These are phyloP conservation scores for Labeo catla DNA, from an alignment of 2,113 vertebrate species.

Conservation along the genomic window DNA sequence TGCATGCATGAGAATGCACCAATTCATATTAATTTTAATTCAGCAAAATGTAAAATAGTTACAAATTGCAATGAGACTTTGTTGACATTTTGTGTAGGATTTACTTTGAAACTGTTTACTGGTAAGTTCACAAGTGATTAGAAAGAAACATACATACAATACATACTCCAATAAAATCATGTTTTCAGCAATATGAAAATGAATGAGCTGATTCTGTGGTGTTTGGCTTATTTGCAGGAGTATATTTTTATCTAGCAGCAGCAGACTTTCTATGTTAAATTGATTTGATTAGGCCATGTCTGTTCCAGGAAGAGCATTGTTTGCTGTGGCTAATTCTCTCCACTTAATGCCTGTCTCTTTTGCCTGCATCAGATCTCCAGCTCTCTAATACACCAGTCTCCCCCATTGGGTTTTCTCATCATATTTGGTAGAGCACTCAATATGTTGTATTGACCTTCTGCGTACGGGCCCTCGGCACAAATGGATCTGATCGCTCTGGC, in stretches of 20 bases:
- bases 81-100: no score
- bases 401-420: constrained; percentile 61
- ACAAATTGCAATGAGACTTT: no score
- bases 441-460: constrained; percentile 72
- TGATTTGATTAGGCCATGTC: constrained; percentile 31
- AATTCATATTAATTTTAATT: no score
- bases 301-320: constrained; percentile 43
- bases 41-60: no score
- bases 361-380: constrained; percentile 47
- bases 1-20: no score
- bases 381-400: constrained; percentile 42
- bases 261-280: constrained; percentile 27
- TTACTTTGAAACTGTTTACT: no score
- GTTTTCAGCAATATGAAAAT: neutral
- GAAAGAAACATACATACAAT: no score
- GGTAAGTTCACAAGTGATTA: no score
- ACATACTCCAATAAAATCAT: neutral
- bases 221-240: neutral
- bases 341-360: constrained; percentile 53
- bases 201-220: neutral
- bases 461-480: constrained; percentile 60
- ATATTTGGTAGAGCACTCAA: constrained; percentile 72
- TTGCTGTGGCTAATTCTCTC: constrained; percentile 53
- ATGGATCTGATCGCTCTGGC: constrained; percentile 67
- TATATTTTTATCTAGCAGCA: neutral